Conservation (phyloP, 2,797 vertebrate species). For the Octomys mimax region DNA sequence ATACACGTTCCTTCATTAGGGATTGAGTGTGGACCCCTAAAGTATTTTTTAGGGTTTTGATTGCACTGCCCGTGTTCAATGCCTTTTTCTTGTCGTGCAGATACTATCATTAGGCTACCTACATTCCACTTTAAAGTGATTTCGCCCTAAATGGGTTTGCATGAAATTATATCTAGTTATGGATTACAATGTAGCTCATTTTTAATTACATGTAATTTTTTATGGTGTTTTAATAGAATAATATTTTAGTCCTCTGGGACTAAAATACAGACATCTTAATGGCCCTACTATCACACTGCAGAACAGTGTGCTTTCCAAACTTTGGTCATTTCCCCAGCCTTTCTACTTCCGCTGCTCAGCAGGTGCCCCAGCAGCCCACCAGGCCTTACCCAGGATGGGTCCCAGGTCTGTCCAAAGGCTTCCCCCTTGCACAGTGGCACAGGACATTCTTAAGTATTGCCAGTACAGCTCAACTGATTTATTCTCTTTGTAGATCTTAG, state of each 20-base stretch:
- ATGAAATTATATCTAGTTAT: constrained; percentile 40
- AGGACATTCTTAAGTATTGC: neutral
- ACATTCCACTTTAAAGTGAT: constrained; percentile 42
- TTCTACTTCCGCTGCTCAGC: neutral
- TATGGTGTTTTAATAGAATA: constrained; percentile 62
- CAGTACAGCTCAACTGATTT: constrained; percentile 7
- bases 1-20: neutral
- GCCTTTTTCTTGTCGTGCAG: neutral
- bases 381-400: neutral
- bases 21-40: neutral
- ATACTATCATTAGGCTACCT: neutral
- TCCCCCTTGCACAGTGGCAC: constrained; percentile 19
- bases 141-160: constrained; percentile 26
- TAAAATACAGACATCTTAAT: constrained; percentile 69
- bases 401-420: neutral
- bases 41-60: neutral
- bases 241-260: constrained; percentile 60
- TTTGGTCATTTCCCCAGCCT: constrained; percentile 24
- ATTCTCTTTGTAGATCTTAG: constrained; percentile 43
- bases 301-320: constrained; percentile 55
- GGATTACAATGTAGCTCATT: constrained; percentile 55
- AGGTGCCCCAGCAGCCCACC: neutral
- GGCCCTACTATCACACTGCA: constrained; percentile 60
- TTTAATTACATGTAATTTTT: constrained; percentile 68
- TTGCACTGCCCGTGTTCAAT: rapidly evolving